Evolutionary conservation across 2,888 invertebrate genomes (phyloP).

Genomic region (Volucella zonaria): DNA sequence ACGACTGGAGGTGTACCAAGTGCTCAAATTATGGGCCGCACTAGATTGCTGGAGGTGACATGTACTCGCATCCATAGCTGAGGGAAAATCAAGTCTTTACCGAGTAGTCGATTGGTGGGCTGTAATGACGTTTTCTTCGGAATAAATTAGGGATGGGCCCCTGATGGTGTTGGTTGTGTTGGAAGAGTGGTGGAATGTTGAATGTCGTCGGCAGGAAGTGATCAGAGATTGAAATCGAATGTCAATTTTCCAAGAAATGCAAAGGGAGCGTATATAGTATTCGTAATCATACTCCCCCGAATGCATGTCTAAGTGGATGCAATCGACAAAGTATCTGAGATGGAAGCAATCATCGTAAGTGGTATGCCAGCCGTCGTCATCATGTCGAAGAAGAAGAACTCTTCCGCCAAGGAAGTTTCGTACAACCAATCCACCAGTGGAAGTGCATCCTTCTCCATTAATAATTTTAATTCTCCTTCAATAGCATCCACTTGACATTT

Average conservation of each 20-base stretch:
- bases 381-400: not conserved
- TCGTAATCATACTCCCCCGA: not conserved
- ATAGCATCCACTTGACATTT: constrained; percentile 48
- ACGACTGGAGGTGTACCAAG: constrained; percentile 17
- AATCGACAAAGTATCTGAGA: not conserved
- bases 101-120: not conserved
- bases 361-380: too few species aligned
- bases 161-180: not conserved
- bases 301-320: constrained; percentile 7
- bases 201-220: not conserved
- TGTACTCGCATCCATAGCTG: not conserved
- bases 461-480: constrained; percentile 2
- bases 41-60: constrained; percentile 26
- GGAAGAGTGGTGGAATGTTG: not conserved
- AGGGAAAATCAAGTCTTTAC: constrained; percentile 42
- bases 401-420: not conserved
- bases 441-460: constrained; percentile 30
- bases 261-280: not conserved
- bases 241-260: not conserved
- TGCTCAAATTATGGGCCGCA: constrained; percentile 28
- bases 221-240: constrained; percentile 4
- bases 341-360: too few species aligned
- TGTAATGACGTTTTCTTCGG: not conserved
- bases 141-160: constrained; percentile 17
- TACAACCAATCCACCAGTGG: not conserved